phyloP scores from a whole-genome alignment of 2,797 vertebrate genomes.

The Capromys pilorides region DNA sequence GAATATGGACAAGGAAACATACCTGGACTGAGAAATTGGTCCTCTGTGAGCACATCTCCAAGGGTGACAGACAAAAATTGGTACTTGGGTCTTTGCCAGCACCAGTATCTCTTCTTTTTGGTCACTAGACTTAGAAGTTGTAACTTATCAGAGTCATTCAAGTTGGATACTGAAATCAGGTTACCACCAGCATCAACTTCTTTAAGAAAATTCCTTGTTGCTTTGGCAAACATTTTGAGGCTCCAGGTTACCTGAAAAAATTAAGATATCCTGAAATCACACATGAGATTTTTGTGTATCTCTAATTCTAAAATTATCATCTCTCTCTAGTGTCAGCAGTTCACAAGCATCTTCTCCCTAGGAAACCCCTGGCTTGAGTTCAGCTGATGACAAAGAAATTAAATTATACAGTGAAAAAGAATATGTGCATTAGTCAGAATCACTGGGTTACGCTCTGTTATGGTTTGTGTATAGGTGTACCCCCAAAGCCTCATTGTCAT shows the following conservation, averaged over 20 bases:
- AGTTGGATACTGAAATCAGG: slow-evolving; percentile 90
- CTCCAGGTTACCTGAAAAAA: slow-evolving; percentile 75
- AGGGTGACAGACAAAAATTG: slow-evolving; percentile 90
- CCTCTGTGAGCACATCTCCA: slow-evolving; percentile 90
- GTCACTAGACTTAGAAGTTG: slow-evolving; percentile 90
- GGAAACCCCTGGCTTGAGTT: background rate
- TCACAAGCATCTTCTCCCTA: background rate
- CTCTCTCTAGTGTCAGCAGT: background rate
- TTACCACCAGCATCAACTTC: slow-evolving; percentile 90
- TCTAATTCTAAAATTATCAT: slow-evolving; percentile 10
- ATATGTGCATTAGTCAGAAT: background rate
- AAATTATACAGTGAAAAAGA: background rate
- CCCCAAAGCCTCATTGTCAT: too few relatives aligned
- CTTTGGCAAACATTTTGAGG: slow-evolving; percentile 93
- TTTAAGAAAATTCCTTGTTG: slow-evolving; percentile 92
- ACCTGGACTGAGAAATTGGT: slow-evolving; percentile 90
- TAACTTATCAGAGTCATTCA: slow-evolving; percentile 91
- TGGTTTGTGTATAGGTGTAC: too few relatives aligned
- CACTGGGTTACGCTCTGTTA: background rate
- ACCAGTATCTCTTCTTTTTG: slow-evolving; percentile 91
- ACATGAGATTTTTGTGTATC: background rate
- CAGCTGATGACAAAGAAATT: background rate
- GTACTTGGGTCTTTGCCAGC: slow-evolving; percentile 94
- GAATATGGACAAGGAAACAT: slow-evolving; percentile 60
- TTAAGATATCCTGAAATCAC: slow-evolving; percentile 15